Evolutionary conservation across 2,888 invertebrate genomes (phyloP), one percentile per base, ranked within the genome.

Genomic region (Thecophora atra): DNA sequence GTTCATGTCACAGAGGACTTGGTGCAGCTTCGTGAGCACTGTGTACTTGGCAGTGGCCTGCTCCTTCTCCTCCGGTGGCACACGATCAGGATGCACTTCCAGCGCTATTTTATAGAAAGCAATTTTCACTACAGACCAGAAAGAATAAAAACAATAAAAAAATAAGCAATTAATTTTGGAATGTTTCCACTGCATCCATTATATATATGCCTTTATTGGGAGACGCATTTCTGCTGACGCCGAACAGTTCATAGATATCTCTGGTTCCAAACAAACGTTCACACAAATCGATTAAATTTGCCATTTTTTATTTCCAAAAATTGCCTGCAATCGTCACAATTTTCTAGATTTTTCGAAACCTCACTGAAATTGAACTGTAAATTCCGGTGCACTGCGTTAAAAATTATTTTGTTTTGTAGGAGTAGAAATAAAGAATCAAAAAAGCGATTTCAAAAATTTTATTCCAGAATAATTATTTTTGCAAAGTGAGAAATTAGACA

Each of bases 11-110:
- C 93, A 93, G 0, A 99, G 89, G 74, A 98, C 92, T 21, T 92
- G 91, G 86, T 98, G 96, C 51, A 97, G 91, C 84, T 93, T 93
- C 0, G 97, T 93, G 15, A 98, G 89, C 0, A 95, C 91, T 88
- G 98, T 97, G 82, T 98, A 98, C 86, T 96, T 96, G 83, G 94
- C 93, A 3, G 97, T 98, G 0, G 97, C 94, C 77, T 91, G 89
- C 69, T 89, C 88, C 84, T 96, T 96, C 71, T 93, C 89, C 52
- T 88, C 87, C 77, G 95, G 93, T 1, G 89, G 89, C 0, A 95
- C 97, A 78, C 97, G 89, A 85, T 99, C 98, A 0, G 98, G 99
- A 88, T 99, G 99, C 28, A 95, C 94, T 80, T 93, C 89, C 30
- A 99, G 87, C 0, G 98, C 98, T 51, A 95, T 84, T 82, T 93